Evolutionary conservation across 2,888 invertebrate species (phyloP).

Genomic region (Ophioninae sp.): DNA sequence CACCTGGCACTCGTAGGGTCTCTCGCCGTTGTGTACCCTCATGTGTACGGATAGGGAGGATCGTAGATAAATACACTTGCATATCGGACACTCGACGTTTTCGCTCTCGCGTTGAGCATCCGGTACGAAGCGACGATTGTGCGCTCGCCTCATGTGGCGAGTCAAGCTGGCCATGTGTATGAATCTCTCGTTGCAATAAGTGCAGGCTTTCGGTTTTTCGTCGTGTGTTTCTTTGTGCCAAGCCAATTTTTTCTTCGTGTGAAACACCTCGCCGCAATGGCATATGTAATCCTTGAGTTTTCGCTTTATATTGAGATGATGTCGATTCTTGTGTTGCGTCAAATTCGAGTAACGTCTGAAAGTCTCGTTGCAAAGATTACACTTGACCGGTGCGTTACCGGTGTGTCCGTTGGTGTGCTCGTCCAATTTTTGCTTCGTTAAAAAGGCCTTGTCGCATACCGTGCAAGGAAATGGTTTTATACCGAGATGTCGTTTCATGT

Average conservation of each 20-base stretch:
- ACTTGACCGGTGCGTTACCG: constrained; percentile 90
- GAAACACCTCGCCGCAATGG: constrained; percentile 90
- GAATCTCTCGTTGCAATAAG: constrained; percentile 93
- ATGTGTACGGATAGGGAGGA: constrained; percentile 91
- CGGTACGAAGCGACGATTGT: constrained; percentile 89
- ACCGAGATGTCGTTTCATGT: constrained; percentile 90
- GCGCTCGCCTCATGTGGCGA: constrained; percentile 90
- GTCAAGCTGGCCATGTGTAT: constrained; percentile 92
- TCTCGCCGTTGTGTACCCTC: constrained; percentile 88
- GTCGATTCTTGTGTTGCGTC: constrained; percentile 90
- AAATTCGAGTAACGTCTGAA: constrained; percentile 93
- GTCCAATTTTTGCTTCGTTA: constrained; percentile 90
- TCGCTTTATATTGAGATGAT: constrained; percentile 88
- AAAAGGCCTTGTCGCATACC: constrained; percentile 90
- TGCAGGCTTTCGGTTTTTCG: constrained; percentile 90
- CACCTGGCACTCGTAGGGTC: constrained; percentile 90
- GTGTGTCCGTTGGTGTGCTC: constrained; percentile 93
- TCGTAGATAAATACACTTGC: constrained; percentile 89
- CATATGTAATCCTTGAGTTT: constrained; percentile 89
- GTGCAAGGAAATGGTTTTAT: constrained; percentile 89
- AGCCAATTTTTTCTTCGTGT: constrained; percentile 90
- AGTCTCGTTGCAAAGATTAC: constrained; percentile 89
- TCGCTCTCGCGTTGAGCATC: constrained; percentile 84
- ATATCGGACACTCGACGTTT: constrained; percentile 90
- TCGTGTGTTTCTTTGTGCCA: constrained; percentile 95